A percentile compares a stretch with the other conserved stretches of the same genome.
These are phyloP conservation scores for Procambarus virginalis DNA, from an alignment of 1,140 invertebrate species.

Conservation along the genomic window DNA sequence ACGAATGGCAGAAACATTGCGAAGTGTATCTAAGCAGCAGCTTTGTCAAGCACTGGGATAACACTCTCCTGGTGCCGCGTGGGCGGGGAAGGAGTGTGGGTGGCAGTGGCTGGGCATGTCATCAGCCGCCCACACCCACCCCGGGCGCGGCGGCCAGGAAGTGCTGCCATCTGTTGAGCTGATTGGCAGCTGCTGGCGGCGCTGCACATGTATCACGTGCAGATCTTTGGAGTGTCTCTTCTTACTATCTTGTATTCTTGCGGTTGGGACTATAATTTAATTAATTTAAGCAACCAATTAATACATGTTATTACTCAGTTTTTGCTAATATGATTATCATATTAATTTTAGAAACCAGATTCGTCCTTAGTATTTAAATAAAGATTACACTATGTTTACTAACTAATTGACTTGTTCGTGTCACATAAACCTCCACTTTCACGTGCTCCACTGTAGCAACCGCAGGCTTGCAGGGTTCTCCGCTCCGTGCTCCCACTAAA, in stretches of 20 bases:
- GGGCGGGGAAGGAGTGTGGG: conserved; percentile 2
- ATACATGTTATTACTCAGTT: too few species aligned
- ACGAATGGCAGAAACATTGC: neutral
- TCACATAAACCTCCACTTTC: too few species aligned
- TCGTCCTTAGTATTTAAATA: too few species aligned
- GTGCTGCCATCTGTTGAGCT: conserved; percentile 65
- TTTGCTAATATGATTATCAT: too few species aligned
- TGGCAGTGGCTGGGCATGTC: conserved; percentile 39
- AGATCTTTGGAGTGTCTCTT: neutral
- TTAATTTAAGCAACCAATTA: too few species aligned
- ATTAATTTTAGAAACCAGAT: too few species aligned
- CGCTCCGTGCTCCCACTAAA: too few species aligned
- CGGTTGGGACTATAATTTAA: neutral
- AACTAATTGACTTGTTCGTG: too few species aligned
- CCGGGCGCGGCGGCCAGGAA: conserved; percentile 35
- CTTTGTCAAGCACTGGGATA: conserved; percentile 1
- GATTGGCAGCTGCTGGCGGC: conserved; percentile 35
- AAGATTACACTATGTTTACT: too few species aligned
- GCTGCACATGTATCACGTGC: conserved; percentile 11
- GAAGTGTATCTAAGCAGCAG: neutral
- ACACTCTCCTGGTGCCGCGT: neutral
- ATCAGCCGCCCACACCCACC: conserved; percentile 46
- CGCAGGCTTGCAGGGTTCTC: too few species aligned
- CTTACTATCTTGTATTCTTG: neutral
- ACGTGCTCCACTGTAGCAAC: too few species aligned